Evolutionary conservation across 2,797 vertebrate genomes (phyloP).

Genomic region (Lates japonicus): DNA sequence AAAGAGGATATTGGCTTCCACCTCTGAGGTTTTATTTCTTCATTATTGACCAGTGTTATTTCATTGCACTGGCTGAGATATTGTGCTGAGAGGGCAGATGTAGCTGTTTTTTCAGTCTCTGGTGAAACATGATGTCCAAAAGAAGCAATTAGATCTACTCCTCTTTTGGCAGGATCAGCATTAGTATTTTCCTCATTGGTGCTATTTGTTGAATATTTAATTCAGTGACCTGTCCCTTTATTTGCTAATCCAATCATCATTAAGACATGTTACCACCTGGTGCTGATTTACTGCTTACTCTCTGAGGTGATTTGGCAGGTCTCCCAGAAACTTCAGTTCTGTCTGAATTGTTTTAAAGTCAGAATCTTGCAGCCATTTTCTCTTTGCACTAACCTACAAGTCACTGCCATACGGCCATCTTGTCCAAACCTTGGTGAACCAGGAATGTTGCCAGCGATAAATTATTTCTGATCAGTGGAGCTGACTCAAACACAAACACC

Average conservation of each 20-base stretch:
- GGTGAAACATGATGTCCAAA: conserved; percentile 37
- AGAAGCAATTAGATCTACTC: conserved; percentile 10
- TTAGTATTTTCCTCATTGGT: background rate
- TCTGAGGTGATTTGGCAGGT: background rate
- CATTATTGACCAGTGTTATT: conserved; percentile 17
- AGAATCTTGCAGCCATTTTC: background rate
- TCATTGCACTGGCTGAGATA: background rate
- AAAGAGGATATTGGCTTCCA: conserved; percentile 31
- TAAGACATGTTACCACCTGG: background rate
- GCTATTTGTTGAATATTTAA: background rate
- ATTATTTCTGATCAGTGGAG: background rate
- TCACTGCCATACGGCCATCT: background rate
- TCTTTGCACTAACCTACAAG: background rate
- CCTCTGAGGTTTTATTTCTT: conserved; percentile 47
- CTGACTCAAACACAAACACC: background rate
- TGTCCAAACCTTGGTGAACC: background rate
- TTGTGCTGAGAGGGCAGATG: conserved; percentile 9
- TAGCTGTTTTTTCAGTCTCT: background rate
- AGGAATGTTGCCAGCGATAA: background rate
- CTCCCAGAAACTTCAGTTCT: no score
- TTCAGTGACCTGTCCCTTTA: background rate
- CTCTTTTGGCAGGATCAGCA: background rate
- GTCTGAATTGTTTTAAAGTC: no score
- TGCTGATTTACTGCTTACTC: background rate
- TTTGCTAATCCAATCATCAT: background rate